Base-by-base conservation (phyloP, 2,113 vertebrate species). In the Paracanthobrama guichenoti region DNA sequence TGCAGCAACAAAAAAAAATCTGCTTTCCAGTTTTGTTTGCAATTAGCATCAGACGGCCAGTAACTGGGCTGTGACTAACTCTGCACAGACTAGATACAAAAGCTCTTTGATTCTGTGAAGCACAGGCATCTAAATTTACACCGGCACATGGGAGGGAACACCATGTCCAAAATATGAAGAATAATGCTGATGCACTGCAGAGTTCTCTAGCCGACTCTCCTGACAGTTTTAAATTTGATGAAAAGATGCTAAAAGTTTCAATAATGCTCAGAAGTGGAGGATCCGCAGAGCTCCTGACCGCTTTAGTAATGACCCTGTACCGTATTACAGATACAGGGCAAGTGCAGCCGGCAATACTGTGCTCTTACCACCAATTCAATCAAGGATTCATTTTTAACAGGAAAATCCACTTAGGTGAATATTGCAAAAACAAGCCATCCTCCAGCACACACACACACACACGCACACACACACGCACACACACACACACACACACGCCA, bases 281-380 rank as follows among this genome's bases (percentile, higher is more conserved):
- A 66, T 31, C 82, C 28, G 88, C 81, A 82, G 77, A 62, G 16
- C 73, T 46, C 74, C 57, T 76, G 87, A 84, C 83, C 88, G 72
- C 81, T 84, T 80, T 86, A 88, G 72, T 88, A 90, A 89, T 89
- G 87, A 89, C 85, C 59, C 79, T 7, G 73, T 66, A 85, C 79
- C 77, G 86, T 46, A 74, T 59, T 74, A 57, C 31, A 59, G 24
- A 62, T 35, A 2, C 24, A 22, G n/a, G 35, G n/a, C 53, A 48
- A 44, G 55, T 26, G 24, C 26, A 44, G 55, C 31, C 6, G 69
- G 67, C 16, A 42, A 80, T 31, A 67, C n/a, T 13, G 78, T 1
- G 18, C 39, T 14, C 42, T 31, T 31, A 46, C 78, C 62, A 50
- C 2, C 60, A 67, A 67, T 80, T 35, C 79, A 80, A 80, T 79